Evolutionary conservation across 2,113 vertebrate species (phyloP), one percentile per base, ranked within the genome.

Genomic region (Orthonyx spaldingii): DNA sequence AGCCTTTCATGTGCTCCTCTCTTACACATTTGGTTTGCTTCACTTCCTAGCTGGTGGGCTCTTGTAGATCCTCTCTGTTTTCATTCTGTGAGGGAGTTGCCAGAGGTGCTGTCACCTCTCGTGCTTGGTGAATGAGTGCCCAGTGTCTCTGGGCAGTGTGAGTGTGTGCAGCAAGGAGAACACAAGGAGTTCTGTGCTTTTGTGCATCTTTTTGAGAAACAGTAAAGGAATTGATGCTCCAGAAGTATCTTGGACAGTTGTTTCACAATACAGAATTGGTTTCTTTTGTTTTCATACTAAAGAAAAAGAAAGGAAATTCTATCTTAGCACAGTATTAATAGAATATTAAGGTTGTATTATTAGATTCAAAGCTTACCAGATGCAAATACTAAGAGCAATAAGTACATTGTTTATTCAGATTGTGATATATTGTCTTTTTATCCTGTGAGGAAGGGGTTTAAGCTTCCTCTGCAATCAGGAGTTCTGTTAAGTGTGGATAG

Each of bases 121-220:
- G 0, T 70, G 13, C 42, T 53, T 39, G 49, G 24, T 46, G 41
- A 0, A 0, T 1, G 1, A 15, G 6, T 33, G 55, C 44, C 42
- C 37, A 16, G 33, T 59, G 53, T 42, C 32, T 60, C n/a, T 26
- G 47, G 21, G 50, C 2, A 3, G 44, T 9, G 10, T 23, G 32
- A 10, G 46, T 30, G 66, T 30, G 27, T 0, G 2, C 56, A 56
- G n/a, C 9, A 14, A 68, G 47, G 33, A 53, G 21, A 27, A 61
- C 1, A 6, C 2, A 6, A 50, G 39, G 28, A 68, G 19, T 37
- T 69, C 37, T 56, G 13, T 70, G 24, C 11, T 52, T 76, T 41
- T 71, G 16, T 60, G 27, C 27, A 27, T 71, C 33, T 65, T 81
- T 41, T 37, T 30, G n/a, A 82, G 69, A 87, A 78, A 60, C 9